Conservation (phyloP, 2,797 vertebrate species). For the Coregonus ussuriensis region DNA sequence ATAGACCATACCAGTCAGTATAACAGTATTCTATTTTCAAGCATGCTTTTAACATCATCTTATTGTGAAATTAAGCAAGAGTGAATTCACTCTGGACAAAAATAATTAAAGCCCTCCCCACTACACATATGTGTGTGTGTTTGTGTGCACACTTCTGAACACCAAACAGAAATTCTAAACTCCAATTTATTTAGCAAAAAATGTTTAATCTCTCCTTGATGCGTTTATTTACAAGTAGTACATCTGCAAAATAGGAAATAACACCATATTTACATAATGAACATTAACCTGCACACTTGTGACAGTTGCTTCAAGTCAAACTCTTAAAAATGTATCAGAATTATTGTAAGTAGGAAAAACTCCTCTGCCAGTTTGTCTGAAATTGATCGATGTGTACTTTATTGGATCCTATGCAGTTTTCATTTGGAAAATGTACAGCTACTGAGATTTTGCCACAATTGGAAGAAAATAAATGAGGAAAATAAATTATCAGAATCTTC, state of each 20-base stretch:
- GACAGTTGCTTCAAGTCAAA: constrained; percentile 85
- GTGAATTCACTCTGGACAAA: constrained; percentile 10
- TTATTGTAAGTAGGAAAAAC: constrained; percentile 73
- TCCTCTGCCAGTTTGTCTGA: constrained; percentile 60
- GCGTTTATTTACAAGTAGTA: constrained; percentile 99
- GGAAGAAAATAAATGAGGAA: constrained; percentile 36
- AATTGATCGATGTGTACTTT: constrained; percentile 61
- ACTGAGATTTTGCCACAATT: constrained; percentile 52
- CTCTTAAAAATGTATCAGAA: constrained; percentile 64
- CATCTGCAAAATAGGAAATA: constrained; percentile 99
- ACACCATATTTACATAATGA: constrained; percentile 94
- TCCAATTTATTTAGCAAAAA: constrained; percentile 91
- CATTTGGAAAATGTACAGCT: constrained; percentile 39
- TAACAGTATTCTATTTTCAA: not conserved
- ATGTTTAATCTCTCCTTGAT: constrained; percentile 99
- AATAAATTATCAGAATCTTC: constrained; percentile 40
- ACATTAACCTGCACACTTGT: constrained; percentile 74
- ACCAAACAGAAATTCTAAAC: constrained; percentile 31
- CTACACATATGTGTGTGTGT: no score
- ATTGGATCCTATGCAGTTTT: constrained; percentile 56
- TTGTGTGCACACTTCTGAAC: not conserved
- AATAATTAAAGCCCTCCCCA: no score
- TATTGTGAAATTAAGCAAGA: not conserved
- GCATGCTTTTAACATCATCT: not conserved
- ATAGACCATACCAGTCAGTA: not conserved